Evolutionary conservation across 1,140 invertebrate species (phyloP), one percentile per base, ranked within the genome.

Genomic region (Sycophaga agraensis): DNA sequence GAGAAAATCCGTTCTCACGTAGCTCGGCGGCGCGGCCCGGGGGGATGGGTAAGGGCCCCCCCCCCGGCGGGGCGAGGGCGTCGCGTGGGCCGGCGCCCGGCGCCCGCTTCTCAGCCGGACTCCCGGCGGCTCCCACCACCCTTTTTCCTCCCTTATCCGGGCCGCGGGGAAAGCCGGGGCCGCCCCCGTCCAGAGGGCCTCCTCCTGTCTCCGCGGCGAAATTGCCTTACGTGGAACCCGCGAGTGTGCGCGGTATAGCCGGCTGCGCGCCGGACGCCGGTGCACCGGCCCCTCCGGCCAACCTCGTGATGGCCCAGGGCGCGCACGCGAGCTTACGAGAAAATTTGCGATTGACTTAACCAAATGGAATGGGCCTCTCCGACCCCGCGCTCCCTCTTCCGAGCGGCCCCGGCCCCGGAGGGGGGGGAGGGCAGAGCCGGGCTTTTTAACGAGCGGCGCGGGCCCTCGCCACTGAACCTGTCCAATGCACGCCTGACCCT

Each of bases 241-340:
- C 50, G 39, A 50, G 35, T 37, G 28, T 26, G 43, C 37, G 9
- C 48, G 26, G n/a, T 9, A 11, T 48, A 28, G 16, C 1, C 24
- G 0, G 24, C 4, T 28, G 11, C n/a, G n/a, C 26, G 12, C 4
- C n/a, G 12, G 43, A 21, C 17, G 14, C 14, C 16, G 19, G 4
- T 14, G 42, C 8, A 12, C 66, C 64, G 75, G 78, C n/a, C n/a
- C n/a, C n/a, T n/a, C n/a, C n/a, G n/a, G n/a, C n/a, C n/a, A n/a
- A n/a, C n/a, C n/a, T 81, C 79, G 79, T 80, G 78, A 81, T 78
- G 73, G 79, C 79, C 79, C 72, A 72, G 75, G 79, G 79, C 79
- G 68, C 68, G 74, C 79, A 81, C 79, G 79, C 79, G 77, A 80
- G 73, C 76, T 73, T 75, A 72, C 74, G 73, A 81, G 74, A 78